Base-by-base conservation (phyloP, 2,888 invertebrate species). In the Macaria notata region DNA sequence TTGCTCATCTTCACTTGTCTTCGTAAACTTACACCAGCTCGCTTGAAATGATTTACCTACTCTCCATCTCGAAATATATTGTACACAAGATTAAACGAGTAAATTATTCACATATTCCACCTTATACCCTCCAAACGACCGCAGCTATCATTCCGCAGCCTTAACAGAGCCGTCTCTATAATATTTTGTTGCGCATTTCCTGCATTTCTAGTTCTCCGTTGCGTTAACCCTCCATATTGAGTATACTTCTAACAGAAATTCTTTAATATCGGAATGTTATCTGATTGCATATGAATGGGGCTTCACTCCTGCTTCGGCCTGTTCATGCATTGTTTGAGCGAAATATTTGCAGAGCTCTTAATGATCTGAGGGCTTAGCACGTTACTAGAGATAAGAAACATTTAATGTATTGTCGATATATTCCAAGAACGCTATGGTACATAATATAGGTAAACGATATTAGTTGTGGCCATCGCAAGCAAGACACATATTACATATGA, bases 221-320 rank as follows among this genome's bases (percentile, higher is more conserved):
- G 41, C 39, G 36, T 7, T 47, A 19, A 50, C 43, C 9, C 33
- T 54, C 43, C 39, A 47, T 54, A 36, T 49, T 19, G 33, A 43
- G 33, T 33, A 31, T 9, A 4, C 9, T 43, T 49, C 33, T n/a
- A 30, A 31, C 36, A 54, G 5, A 43, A 48, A 49, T 57, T 49
- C 33, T 49, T 53, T 46, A 9, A 19, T 19, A 53, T 42, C 49
- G 45, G 8, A 4, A 41, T 31, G 49, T 51, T 39, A 48, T 53
- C 46, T 57, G 49, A 39, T 49, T 31, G 46, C 46, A 38, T 49
- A 54, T 48, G 48, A 48, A 48, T 48, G 39, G 48, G 39, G 19
- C 19, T 19, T 19, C 19, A 19, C 19, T 19, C 19, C 19, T n/a
- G 48, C 48, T 30, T 38, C 36, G 48, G 48, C 8, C 30, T 48